Evolutionary conservation across 1,140 invertebrate species (phyloP).

Genomic region (Micrasema longulum): DNA sequence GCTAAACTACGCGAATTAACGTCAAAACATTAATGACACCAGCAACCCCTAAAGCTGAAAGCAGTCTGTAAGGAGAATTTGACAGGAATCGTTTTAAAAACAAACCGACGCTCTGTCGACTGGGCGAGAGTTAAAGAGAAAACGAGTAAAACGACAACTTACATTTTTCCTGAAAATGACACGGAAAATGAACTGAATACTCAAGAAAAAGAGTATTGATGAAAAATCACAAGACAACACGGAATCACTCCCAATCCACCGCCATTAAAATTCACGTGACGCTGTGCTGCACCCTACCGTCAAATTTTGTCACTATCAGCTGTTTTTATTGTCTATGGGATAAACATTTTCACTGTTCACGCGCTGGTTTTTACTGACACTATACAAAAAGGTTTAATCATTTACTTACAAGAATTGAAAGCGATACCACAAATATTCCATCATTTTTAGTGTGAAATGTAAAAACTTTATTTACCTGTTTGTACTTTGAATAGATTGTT

Average conservation of each 20-base stretch:
- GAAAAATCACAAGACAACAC: conserved; percentile 67
- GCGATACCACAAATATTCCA: no score
- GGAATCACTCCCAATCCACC: conserved; percentile 66
- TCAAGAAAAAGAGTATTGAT: conserved; percentile 35
- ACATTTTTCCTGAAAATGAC: conserved; percentile 12
- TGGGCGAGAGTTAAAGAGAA: neutral
- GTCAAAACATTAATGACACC: conserved; percentile 29
- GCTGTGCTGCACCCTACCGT: conserved; percentile 67
- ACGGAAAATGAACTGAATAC: conserved; percentile 21
- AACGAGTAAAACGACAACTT: neutral
- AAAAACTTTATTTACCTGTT: no score
- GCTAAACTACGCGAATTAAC: neutral
- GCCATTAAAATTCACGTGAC: conserved; percentile 70
- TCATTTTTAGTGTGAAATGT: no score
- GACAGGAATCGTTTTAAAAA: conserved; percentile 27
- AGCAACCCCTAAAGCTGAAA: conserved; percentile 26
- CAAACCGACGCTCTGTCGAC: neutral
- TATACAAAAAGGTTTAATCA: no score
- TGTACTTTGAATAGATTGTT: no score
- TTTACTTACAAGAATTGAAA: no score
- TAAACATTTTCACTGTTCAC: no score
- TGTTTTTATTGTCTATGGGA: conserved; percentile 67
- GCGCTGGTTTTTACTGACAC: no score
- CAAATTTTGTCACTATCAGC: conserved; percentile 61
- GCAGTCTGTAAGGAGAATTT: conserved; percentile 10